Evolutionary conservation across 2,888 invertebrate genomes (phyloP), one percentile per base, ranked within the genome.

Genomic region (Folsomia manolachei): DNA sequence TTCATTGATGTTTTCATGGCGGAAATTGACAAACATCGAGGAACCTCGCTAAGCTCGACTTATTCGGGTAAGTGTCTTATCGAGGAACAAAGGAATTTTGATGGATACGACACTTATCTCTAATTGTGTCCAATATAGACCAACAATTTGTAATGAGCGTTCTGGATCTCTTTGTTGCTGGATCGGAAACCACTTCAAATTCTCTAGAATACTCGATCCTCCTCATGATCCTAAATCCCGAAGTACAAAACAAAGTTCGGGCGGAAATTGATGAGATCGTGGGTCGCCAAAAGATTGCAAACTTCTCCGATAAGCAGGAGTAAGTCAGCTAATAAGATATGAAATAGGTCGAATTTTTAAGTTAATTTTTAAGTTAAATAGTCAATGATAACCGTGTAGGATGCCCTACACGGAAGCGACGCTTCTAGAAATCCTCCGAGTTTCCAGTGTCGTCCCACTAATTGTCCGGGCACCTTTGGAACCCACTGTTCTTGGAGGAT

Each of bases 351-450:
- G n/a, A 51, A 51, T 11, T 9, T 51, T 11, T 11, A 51, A 51
- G 51, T 51, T 11, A 51, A 51, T 51, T 9, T 9, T 51, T 9
- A 18, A 11, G 9, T 51, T 51, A 51, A 51, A 51, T 19, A 64
- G n/a, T 64, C 7, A n/a, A n/a, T n/a, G n/a, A n/a, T n/a, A n/a
- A 64, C 2, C 11, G 24, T 11, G 25, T 61, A 77, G 77, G 2
- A 75, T 77, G 75, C 77, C 77, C 2, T 75, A 73, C 52, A 71
- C 72, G 1, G 75, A 77, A 64, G 77, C 77, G 18, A 77, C 77
- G 2, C 65, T 71, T 7, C 19, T 71, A 51, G 78, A 78, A 69
- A 64, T 75, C 11, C 61, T 76, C 11, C 56, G 78, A 18, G 69
- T 23, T 24, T 71, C 72, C 11, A 72, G 69, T 18, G 65, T 74